phyloP scores from a whole-genome alignment of 2,113 vertebrate species.

The Brienomyrus longianalis region DNA sequence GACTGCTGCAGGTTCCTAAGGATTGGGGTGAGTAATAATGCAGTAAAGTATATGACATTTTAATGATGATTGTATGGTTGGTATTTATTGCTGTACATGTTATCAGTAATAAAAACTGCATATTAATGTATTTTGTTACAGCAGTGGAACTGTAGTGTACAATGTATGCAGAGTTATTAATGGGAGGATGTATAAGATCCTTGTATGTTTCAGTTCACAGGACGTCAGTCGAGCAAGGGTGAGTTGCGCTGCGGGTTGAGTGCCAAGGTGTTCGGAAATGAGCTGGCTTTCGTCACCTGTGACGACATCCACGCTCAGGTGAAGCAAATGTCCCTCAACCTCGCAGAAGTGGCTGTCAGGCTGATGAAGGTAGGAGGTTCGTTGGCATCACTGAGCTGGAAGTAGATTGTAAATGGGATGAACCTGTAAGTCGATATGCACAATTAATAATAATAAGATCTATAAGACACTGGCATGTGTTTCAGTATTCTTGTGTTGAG shows the following conservation, averaged over 20 bases:
- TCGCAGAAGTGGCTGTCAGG: constrained; percentile 63
- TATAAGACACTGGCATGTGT: too few species aligned
- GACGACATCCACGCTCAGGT: constrained; percentile 52
- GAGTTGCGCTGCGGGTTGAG: constrained; percentile 58
- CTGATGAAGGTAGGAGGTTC: constrained; percentile 68
- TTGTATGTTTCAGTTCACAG: constrained; percentile 52
- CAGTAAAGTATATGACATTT: background rate
- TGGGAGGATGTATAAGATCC: background rate
- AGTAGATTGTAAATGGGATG: background rate
- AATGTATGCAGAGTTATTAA: background rate
- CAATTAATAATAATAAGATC: too few species aligned
- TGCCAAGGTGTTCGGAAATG: constrained; percentile 74
- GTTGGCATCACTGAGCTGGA: background rate
- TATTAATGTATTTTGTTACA: background rate
- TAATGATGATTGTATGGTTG: background rate
- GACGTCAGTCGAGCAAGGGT: constrained; percentile 27
- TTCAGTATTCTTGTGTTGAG: too few species aligned
- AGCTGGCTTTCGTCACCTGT: constrained; percentile 68
- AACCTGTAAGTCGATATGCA: background rate
- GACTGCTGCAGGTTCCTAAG: background rate
- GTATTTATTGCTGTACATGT: background rate
- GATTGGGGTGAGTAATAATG: background rate
- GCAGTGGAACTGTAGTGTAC: background rate
- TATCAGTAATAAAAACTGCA: background rate
- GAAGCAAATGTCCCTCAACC: constrained; percentile 59